phyloP scores from a whole-genome alignment of 2,113 vertebrate genomes.

The Hirundichthys speculiger region DNA sequence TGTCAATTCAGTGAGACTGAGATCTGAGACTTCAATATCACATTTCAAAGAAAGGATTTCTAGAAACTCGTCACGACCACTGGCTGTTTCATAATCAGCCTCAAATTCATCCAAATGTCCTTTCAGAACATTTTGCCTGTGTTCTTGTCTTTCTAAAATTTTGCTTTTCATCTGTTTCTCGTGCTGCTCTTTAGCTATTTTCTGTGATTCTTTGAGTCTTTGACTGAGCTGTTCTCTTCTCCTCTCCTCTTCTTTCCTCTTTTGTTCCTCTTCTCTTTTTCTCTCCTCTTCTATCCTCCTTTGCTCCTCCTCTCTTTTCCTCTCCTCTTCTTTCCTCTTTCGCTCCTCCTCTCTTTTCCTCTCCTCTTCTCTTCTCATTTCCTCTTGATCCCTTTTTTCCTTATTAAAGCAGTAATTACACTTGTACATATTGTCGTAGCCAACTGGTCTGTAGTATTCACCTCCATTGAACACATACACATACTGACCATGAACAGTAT shows the following conservation, averaged over 20 bases:
- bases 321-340: neutral
- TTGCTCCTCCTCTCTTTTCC: neutral
- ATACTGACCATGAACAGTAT: neutral
- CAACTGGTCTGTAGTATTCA: slow-evolving; percentile 21
- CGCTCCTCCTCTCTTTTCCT: neutral
- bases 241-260: no score
- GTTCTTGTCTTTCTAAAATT: neutral
- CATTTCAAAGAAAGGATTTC: slow-evolving; percentile 26
- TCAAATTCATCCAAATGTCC: slow-evolving; percentile 16
- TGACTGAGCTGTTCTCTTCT: slow-evolving; percentile 5
- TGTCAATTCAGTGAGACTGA: slow-evolving; percentile 8
- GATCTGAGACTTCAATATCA: slow-evolving; percentile 6
- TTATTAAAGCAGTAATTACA: slow-evolving; percentile 22
- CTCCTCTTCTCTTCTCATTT: accelerated
- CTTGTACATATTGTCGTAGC: neutral
- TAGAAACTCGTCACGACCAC: slow-evolving; percentile 14
- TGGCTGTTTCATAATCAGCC: neutral
- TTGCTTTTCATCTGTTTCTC: neutral
- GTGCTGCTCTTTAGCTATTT: slow-evolving; percentile 21
- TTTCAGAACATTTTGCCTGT: slow-evolving; percentile 8
- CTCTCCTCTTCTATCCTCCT: no score
- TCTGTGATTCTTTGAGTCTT: slow-evolving; percentile 5
- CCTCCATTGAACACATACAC: slow-evolving; percentile 23
- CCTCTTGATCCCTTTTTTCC: slow-evolving; percentile 1
- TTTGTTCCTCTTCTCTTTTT: accelerated